These are phyloP conservation scores for Sisyra nigra DNA, from an alignment of 2,888 invertebrate genomes.

Conservation along the genomic window DNA sequence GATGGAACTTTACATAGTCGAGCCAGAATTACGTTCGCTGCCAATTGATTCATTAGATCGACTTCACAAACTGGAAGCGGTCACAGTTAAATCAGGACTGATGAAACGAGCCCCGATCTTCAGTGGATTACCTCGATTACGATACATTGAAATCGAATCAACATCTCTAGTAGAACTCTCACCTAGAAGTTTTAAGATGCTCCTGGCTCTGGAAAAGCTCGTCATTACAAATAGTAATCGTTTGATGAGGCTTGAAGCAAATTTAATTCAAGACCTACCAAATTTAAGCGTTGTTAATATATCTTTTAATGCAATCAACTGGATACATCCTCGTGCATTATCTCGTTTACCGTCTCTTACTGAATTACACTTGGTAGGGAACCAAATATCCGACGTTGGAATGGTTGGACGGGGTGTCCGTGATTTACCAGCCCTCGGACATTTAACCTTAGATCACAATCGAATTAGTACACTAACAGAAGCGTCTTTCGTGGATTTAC, in stretches of 20 bases:
- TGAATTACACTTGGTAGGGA: slow-evolving; percentile 53
- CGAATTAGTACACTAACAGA: slow-evolving; percentile 52
- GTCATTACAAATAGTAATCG: slow-evolving; percentile 54
- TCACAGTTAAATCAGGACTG: slow-evolving; percentile 63
- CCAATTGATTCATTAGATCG: slow-evolving; percentile 64
- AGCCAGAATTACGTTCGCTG: slow-evolving; percentile 61
- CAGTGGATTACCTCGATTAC: slow-evolving; percentile 49
- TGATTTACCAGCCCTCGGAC: slow-evolving; percentile 55
- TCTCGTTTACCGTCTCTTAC: slow-evolving; percentile 51
- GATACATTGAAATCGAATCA: slow-evolving; percentile 59
- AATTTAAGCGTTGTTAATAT: slow-evolving; percentile 57
- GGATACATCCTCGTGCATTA: slow-evolving; percentile 64
- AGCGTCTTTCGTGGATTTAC: slow-evolving; percentile 64
- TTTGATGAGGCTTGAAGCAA: slow-evolving; percentile 52
- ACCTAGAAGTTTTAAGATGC: slow-evolving; percentile 49
- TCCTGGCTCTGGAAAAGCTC: slow-evolving; percentile 57
- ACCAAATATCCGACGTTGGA: slow-evolving; percentile 60
- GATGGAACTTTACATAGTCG: slow-evolving; percentile 72
- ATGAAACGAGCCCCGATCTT: slow-evolving; percentile 62
- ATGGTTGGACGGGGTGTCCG: slow-evolving; percentile 64
- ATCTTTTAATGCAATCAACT: slow-evolving; percentile 55
- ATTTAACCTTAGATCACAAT: slow-evolving; percentile 55
- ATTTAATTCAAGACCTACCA: slow-evolving; percentile 49
- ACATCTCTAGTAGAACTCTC: slow-evolving; percentile 46
- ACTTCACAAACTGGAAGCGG: slow-evolving; percentile 60